These are phyloP conservation scores for Lucilia cuprina DNA, from an alignment of 1,140 invertebrate genomes.

Conservation along the genomic window DNA sequence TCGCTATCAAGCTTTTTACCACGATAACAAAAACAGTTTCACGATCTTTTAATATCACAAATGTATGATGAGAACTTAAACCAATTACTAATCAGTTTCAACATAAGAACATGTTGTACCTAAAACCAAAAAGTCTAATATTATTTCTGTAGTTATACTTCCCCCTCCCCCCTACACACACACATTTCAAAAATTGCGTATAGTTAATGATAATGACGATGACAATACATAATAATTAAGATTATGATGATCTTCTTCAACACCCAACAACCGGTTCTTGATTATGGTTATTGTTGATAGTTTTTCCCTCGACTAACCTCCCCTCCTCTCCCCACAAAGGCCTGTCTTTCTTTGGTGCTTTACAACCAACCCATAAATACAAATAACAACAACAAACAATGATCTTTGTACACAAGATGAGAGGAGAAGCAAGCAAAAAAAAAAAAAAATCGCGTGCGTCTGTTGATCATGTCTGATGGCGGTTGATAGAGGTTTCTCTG, in stretches of 20 bases:
- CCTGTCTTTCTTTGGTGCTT: not conserved
- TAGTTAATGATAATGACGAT: slow-evolving; percentile 1
- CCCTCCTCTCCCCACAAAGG: not conserved
- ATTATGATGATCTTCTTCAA: not conserved
- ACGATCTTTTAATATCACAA: no score
- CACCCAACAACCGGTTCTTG: slow-evolving; percentile 21
- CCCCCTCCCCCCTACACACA: not conserved
- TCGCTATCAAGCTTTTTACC: no score
- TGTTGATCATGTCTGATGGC: not conserved
- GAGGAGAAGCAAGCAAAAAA: not conserved
- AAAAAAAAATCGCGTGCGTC: slow-evolving; percentile 26
- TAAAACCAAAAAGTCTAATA: no score
- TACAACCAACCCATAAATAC: not conserved
- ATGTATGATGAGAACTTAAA: no score
- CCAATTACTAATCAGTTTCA: no score
- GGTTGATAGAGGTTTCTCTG: not conserved
- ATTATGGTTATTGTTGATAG: not conserved
- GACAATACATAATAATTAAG: not conserved
- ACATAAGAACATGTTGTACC: no score
- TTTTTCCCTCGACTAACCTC: not conserved
- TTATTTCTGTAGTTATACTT: no score
- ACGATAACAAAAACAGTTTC: no score
- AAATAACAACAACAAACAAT: not conserved
- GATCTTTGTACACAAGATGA: slow-evolving; percentile 3
- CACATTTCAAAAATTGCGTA: not conserved